Base-by-base conservation (phyloP, 2,797 vertebrate genomes). In the Todus mexicanus region DNA sequence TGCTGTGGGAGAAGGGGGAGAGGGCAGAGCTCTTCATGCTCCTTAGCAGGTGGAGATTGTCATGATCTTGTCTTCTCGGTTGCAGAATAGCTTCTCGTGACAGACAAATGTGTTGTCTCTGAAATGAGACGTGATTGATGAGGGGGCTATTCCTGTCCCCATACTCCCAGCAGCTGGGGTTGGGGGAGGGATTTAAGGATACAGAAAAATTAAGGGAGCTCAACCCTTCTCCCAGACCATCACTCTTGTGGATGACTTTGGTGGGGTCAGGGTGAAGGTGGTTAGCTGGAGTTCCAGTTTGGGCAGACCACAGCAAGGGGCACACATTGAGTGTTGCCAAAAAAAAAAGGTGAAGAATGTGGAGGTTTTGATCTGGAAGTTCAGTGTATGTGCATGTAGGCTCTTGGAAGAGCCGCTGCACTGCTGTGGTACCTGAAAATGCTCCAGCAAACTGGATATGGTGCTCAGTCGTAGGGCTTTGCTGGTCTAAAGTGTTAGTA, bases 71-170 rank as follows among this genome's bases (percentile, higher is more conserved):
- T 38, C 63, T 31, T 73, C 92, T 84, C 3, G 7, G 22, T 59
- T 3, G 0, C 48, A 43, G 66, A 65, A 63, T 10, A 40, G 16
- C 53, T 82, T 51, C 83, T 83, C 5, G 0, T 57, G 82, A 53
- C 37, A 53, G 82, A 8, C 1, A 6, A 64, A 25, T 45, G 21
- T 37, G 40, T 70, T 25, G 31, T 29, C 40, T 91, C 16, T 5
- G 18, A 78, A 91, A 91, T 1, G 11, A 66, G 63, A 48, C 70
- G 47, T 84, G 90, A 93, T 92, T 66, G 35, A 94, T 61, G 53
- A n/a, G 66, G 61, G 70, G 85, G 77, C 38, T 94, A 27, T 86
- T 94, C 83, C 54, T 0, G 0, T 72, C 70, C 64, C 29, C 0
- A 0, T 31, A 27, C 60, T 35, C 75, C 75, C 72, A 89, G 7